phyloP scores from a whole-genome alignment of 2,797 vertebrate genomes.

The Gallinago nigripennis region DNA sequence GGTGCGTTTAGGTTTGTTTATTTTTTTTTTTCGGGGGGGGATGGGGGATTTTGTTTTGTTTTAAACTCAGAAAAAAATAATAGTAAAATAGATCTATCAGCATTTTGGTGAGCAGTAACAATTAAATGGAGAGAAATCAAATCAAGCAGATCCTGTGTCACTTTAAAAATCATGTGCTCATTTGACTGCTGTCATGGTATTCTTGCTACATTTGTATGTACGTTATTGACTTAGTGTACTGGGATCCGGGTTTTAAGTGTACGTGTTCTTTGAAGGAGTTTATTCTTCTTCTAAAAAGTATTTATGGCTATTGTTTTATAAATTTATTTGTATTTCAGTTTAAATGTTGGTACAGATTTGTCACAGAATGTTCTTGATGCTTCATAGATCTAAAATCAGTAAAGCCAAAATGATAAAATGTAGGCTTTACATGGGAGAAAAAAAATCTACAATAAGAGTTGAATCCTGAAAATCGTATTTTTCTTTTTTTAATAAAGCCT shows the following conservation, averaged over 20 bases:
- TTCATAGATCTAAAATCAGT: background rate
- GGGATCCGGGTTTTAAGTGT: background rate
- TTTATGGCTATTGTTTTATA: background rate
- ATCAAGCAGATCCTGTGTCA: background rate
- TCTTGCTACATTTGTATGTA: fast-evolving
- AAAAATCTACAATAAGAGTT: background rate
- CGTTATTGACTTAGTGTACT: background rate
- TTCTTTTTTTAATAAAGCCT: background rate
- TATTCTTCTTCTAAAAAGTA: background rate
- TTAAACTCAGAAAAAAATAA: no score
- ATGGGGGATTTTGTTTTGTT: background rate
- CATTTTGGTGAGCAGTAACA: background rate
- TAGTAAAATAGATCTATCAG: background rate
- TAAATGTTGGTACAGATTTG: background rate
- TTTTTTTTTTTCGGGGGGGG: no score
- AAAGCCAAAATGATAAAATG: background rate
- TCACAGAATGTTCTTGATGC: background rate
- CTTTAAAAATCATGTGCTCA: background rate
- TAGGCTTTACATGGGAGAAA: background rate
- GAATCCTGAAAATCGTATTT: background rate
- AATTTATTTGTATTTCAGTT: background rate
- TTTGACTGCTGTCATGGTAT: background rate
- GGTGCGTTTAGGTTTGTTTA: no score
- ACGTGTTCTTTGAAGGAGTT: fast-evolving
- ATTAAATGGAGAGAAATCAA: background rate